Evolutionary conservation across 2,888 invertebrate species (phyloP), one percentile per base, ranked within the genome.

Genomic region (Miltochrista miniata): DNA sequence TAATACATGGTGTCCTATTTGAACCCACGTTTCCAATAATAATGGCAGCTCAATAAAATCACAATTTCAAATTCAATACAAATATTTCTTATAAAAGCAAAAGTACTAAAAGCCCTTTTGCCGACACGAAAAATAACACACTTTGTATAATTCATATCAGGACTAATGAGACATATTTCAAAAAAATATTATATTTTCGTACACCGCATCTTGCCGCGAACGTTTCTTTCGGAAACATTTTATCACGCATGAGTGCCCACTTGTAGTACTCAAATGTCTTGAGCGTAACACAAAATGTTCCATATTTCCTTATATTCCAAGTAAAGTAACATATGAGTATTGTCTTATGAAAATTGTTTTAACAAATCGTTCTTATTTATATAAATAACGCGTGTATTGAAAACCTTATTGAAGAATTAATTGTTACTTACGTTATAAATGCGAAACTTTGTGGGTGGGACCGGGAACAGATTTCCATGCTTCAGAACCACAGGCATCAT

Each of bases 151-250:
- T 52, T 48, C 60, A 45, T 54, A 54, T 53, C 43, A 54, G 15
- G 52, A 51, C 57, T 64, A 64, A 68, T 68, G 53, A 64, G 55
- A 36, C 45, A 43, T 57, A 49, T 61, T 57, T 49, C 33, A 14
- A 30, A 43, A 30, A 45, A 48, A 51, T 63, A n/a, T n/a, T n/a
- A 56, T 59, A 48, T 50, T 12, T 41, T 37, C 40, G 31, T 40
- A 45, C 48, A 9, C 12, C 2, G 9, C 47, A 51, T 52, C 15
- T 57, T 45, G 33, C 18, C 12, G 30, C 34, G 35, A 47, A 45
- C 45, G 53, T 43, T 15, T 43, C 41, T 50, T 52, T 54, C 37
- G 43, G 41, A 47, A 56, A 68, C 43, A 55, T 57, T 57, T 68
- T 54, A 39, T 54, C 49, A 52, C 47, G 42, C 10, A 18, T 52